Evolutionary conservation across 1,140 invertebrate genomes (phyloP).

Genomic region (Hetaerina americana): DNA sequence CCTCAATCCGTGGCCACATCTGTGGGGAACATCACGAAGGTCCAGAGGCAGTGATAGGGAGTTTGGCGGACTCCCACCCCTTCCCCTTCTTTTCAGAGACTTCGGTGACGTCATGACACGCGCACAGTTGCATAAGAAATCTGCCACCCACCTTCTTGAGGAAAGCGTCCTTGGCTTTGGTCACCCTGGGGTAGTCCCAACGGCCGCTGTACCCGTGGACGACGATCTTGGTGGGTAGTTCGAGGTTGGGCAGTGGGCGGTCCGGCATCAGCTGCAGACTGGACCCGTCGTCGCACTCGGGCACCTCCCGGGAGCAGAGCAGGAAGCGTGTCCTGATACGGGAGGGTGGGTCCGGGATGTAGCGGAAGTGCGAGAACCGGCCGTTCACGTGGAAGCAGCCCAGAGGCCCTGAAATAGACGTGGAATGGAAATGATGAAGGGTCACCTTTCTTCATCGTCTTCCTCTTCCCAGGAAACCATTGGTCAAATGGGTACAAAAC

Average conservation of each 20-base stretch:
- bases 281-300: not conserved
- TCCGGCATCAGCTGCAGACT: not conserved
- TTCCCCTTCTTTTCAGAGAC: too few relatives aligned
- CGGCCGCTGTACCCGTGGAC: not conserved
- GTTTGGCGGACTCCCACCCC: too few relatives aligned
- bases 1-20: too few relatives aligned
- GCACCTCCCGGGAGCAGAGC: not conserved
- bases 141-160: not conserved
- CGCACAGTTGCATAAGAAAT: too few relatives aligned
- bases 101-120: too few relatives aligned
- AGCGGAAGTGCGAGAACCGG: not conserved
- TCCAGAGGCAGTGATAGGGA: too few relatives aligned
- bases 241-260: not conserved
- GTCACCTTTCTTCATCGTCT: too few relatives aligned
- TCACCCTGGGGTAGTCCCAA: not conserved
- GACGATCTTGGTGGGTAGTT: not conserved
- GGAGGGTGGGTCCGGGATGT: not conserved
- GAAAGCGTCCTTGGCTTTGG: not conserved
- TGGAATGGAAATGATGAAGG: too few relatives aligned
- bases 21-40: too few relatives aligned
- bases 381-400: not conserved
- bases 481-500: too few relatives aligned
- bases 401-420: not conserved
- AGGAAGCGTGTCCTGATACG: not conserved
- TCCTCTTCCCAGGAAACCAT: too few relatives aligned